These are phyloP conservation scores for Prorops nasuta DNA, from an alignment of 1,140 invertebrate species.

Conservation along the genomic window DNA sequence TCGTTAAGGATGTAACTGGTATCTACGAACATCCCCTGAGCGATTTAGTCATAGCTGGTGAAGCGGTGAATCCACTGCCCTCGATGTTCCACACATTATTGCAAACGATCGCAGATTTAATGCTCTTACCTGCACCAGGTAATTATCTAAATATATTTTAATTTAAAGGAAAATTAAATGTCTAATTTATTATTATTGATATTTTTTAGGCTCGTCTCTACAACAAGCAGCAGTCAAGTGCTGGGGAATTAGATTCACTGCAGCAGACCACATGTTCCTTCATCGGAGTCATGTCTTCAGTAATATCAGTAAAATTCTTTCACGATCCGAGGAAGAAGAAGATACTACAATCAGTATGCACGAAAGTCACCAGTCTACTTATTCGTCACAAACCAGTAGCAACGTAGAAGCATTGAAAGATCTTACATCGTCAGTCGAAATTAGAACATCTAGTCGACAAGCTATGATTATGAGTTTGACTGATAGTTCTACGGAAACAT, in stretches of 20 bases:
- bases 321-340: slow-evolving; percentile 81
- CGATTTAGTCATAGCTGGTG: slow-evolving; percentile 77
- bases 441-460: slow-evolving; percentile 87
- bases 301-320: slow-evolving; percentile 94
- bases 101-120: slow-evolving; percentile 89
- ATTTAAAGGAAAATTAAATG: not conserved
- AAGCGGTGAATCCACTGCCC: slow-evolving; percentile 75
- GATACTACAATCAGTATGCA: slow-evolving; percentile 62
- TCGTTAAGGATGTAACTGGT: slow-evolving; percentile 55
- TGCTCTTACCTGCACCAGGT: slow-evolving; percentile 81
- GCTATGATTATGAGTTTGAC: slow-evolving; percentile 91
- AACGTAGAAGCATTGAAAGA: slow-evolving; percentile 70
- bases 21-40: slow-evolving; percentile 80
- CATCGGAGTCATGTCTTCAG: slow-evolving; percentile 92
- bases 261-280: slow-evolving; percentile 89
- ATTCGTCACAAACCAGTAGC: slow-evolving; percentile 54
- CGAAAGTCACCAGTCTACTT: slow-evolving; percentile 60
- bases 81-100: slow-evolving; percentile 84
- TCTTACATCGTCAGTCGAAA: slow-evolving; percentile 72
- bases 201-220: slow-evolving; percentile 67
- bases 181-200: slow-evolving; percentile 8
- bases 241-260: slow-evolving; percentile 86
- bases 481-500: slow-evolving; percentile 95
- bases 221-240: slow-evolving; percentile 92
- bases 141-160: not conserved